A percentile compares a stretch with the other conserved stretches of the same genome.
phyloP scores from a whole-genome alignment of 2,888 invertebrate species.

The Xestia xanthographa region DNA sequence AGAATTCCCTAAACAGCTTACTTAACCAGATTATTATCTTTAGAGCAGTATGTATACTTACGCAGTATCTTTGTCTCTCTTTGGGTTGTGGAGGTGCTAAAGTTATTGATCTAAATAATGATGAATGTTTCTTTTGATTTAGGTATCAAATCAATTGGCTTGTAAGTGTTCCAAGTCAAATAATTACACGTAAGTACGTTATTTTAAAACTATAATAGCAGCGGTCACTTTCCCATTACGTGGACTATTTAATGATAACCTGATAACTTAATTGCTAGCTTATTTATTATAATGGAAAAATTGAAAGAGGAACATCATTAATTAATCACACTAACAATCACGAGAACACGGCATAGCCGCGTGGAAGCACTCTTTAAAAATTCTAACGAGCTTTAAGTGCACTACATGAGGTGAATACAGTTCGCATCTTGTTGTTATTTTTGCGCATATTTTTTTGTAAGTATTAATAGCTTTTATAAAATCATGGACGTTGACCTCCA shows the following conservation, averaged over 20 bases:
- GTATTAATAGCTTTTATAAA: neutral
- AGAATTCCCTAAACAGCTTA: neutral
- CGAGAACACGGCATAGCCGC: conserved; percentile 18
- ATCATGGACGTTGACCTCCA: neutral
- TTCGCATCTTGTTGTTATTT: conserved; percentile 1
- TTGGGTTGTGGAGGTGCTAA: neutral
- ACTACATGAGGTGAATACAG: neutral
- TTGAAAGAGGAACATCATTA: neutral
- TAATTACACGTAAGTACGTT: no score
- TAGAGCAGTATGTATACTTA: no score
- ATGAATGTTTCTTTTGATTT: neutral
- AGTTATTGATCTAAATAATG: neutral
- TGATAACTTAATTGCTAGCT: conserved; percentile 17
- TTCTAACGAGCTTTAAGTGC: neutral
- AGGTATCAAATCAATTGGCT: neutral
- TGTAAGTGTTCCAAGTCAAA: neutral
- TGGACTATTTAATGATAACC: conserved; percentile 4
- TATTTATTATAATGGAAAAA: conserved; percentile 34
- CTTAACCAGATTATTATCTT: neutral
- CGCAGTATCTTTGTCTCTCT: neutral
- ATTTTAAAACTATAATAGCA: neutral
- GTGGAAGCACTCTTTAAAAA: conserved; percentile 12
- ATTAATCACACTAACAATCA: conserved; percentile 17
- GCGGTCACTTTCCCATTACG: neutral
- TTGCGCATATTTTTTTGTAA: neutral